Percentiles rank a stretch among this genome's conserved stretches.
Conservation (phyloP, 2,888 invertebrate species). For the Drosophila nr. fundita region DNA sequence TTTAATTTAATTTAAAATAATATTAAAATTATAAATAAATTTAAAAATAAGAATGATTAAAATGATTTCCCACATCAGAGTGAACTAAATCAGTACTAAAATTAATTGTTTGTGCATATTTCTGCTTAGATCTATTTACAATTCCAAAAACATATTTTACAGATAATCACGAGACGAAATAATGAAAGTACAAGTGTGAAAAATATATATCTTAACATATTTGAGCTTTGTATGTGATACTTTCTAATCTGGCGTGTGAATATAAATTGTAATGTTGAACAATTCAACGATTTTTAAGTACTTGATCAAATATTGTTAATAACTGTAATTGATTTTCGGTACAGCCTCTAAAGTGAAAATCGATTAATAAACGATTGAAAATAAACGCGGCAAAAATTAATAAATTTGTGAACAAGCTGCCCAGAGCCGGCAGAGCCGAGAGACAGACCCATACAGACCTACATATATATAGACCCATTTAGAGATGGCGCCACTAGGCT, state of each 20-base stretch:
- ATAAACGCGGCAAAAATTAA: slow-evolving; percentile 58
- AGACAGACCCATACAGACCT: slow-evolving; percentile 7
- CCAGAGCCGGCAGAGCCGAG: slow-evolving; percentile 1
- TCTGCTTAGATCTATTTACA: not conserved
- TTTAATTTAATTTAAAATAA: too few relatives aligned
- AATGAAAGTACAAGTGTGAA: not conserved
- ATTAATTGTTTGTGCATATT: not conserved
- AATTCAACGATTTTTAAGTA: slow-evolving; percentile 22
- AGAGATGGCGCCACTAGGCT: slow-evolving; percentile 57
- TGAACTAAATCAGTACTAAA: not conserved
- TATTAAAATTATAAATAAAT: too few relatives aligned
- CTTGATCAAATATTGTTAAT: slow-evolving; percentile 44
- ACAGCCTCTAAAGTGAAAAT: slow-evolving; percentile 59
- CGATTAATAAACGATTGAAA: slow-evolving; percentile 70
- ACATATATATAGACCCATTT: slow-evolving; percentile 10
- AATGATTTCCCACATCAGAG: not conserved
- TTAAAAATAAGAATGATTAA: too few relatives aligned
- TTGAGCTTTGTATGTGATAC: slow-evolving; percentile 6
- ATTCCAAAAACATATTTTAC: not conserved
- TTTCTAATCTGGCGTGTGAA: slow-evolving; percentile 39
- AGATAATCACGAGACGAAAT: not conserved
- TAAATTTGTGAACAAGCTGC: slow-evolving; percentile 54
- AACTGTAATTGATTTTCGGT: slow-evolving; percentile 69
- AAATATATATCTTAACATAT: not conserved
- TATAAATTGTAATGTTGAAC: slow-evolving; percentile 26